Evolutionary conservation across 2,888 invertebrate genomes (phyloP), one percentile per base, ranked within the genome.

Genomic region (Biston stratarius): DNA sequence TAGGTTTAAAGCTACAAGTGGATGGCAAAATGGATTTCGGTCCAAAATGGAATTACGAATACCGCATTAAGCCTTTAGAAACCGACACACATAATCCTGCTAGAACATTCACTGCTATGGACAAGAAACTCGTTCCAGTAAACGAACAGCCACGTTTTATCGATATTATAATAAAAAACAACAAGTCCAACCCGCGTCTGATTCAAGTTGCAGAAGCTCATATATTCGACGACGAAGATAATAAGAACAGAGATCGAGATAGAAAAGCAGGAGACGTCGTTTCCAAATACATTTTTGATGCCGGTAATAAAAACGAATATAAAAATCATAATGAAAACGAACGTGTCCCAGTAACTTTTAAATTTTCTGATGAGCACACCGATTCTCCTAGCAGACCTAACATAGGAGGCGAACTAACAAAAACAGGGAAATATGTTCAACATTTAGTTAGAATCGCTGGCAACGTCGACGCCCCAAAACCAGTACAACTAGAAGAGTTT

Each of bases 11-110:
- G n/a, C 45, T 86, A 0, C 65, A 78, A 63, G 73, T 87, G 14
- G 78, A 86, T 48, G 86, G 84, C 0, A 14, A 66, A 0, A 79
- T 86, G 51, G 80, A 85, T 45, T 51, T 86, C 0, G 85, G 83
- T 0, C 77, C 83, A 0, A 79, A 80, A 42, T 85, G 82, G 82
- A 79, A 73, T n/a, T 82, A 82, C 58, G 70, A 81, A 38, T 79
- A 83, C 42, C 70, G 63, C 5, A 55, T 78, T 0, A 45, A 70
- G n/a, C 44, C 60, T 0, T 5, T 58, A 12, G 56, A 64, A n/a
- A 51, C 24, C 11, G 33, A 44, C 1, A 40, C 15, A 9, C 7
- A 44, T 3, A 14, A 44, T 9, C 36, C 14, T 5, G 6, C 6
- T 40, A 44, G 33, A 11, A 45, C 49, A 9, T 48, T n/a, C 47